phyloP scores from a whole-genome alignment of 2,797 vertebrate genomes.

The Myiothlypis chrysogaster region DNA sequence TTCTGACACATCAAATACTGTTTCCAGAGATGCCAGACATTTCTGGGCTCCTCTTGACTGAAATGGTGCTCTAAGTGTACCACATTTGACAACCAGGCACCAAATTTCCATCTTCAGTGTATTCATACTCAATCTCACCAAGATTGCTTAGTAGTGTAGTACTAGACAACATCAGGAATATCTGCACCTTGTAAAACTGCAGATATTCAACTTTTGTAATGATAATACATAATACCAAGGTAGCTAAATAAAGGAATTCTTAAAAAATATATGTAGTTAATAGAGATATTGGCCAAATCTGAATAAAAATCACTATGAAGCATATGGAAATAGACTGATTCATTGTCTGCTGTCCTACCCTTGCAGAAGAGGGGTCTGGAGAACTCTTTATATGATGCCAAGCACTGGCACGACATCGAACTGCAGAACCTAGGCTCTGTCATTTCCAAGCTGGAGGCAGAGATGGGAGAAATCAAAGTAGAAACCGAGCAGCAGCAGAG shows the following conservation, averaged over 20 bases:
- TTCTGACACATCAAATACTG: background rate
- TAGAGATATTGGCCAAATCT: background rate
- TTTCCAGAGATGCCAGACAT: background rate
- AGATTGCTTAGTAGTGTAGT: background rate
- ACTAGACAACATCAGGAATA: background rate
- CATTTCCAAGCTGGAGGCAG: slow-evolving; percentile 87
- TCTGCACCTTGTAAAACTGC: background rate
- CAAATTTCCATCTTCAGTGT: background rate
- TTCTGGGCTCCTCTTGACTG: background rate
- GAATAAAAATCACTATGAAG: background rate
- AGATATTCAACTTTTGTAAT: background rate
- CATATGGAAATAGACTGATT: background rate
- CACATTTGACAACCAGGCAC: background rate
- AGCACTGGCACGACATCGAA: slow-evolving; percentile 91
- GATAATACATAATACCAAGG: background rate
- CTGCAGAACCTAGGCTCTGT: slow-evolving; percentile 90
- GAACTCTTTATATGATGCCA: slow-evolving; percentile 85
- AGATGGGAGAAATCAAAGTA: slow-evolving; percentile 82
- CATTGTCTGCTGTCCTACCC: background rate
- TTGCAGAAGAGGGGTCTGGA: slow-evolving; percentile 90
- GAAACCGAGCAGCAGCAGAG: slow-evolving; percentile 87
- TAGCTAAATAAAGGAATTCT: background rate
- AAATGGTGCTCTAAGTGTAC: background rate
- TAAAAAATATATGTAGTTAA: background rate
- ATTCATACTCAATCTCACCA: background rate